Evolutionary conservation across 2,113 vertebrate genomes (phyloP), one percentile per base, ranked within the genome.

Genomic region (Hyla sarda): DNA sequence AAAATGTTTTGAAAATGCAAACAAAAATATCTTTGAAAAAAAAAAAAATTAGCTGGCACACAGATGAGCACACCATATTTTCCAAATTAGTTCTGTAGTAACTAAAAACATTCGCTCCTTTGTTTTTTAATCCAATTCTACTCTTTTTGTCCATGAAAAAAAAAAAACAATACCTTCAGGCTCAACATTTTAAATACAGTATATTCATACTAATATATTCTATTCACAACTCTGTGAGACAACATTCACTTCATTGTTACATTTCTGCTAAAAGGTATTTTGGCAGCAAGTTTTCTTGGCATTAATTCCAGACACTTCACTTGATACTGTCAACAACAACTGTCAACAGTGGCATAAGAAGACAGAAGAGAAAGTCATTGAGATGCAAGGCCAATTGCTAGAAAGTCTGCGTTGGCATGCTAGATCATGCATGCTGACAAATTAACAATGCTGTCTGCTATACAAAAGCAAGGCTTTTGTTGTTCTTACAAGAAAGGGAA

Each of bases 351-450:
- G 32, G 67, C 69, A n/a, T 37, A 45, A 73, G 37, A 45, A 41
- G 19, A 73, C 69, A 73, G 69, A 45, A 23, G 69, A 45, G 37
- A 34, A 23, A 73, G 69, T 73, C 69, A 73, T 73, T 73, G 69
- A 73, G 69, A 73, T 73, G 69, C 69, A 73, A 45, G 10, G 69
- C 34, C 69, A 45, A 73, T 73, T 73, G 69, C 69, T 73, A 73
- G 69, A 73, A 73, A 73, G 34, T 73, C 69, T 41, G 69, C 10
- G 21, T 23, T 45, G 30, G 69, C 69, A 45, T 1, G 21, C 34
- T 73, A 73, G 17, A 73, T 73, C 19, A 73, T 41, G 21, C 32
- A 73, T 45, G 69, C 67, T 71, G 67, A 34, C 60, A 65, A 71
- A 71, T 37, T 19, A 34, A 71, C 67, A 71, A 73, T 73, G 21